Base-by-base conservation (phyloP, 2,888 invertebrate genomes). In the Prenolepis imparis region DNA sequence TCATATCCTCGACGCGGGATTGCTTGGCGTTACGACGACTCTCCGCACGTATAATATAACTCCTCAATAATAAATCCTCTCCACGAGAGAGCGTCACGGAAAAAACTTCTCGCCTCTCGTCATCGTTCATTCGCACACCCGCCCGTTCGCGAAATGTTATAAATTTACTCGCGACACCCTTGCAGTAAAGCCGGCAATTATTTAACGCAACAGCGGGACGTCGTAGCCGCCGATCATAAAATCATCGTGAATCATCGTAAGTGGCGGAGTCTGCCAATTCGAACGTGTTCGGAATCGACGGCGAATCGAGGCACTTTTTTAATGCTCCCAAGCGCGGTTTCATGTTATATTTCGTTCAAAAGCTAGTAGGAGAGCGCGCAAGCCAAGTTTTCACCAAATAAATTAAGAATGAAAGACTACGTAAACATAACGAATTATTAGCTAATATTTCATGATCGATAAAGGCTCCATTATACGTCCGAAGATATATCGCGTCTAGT, bases 31-130 rank as follows among this genome's bases (percentile, higher is more conserved):
- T 67, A 57, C 57, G 28, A 61, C 48, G 41, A 32, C 61, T 82
- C 77, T 81, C 72, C 72, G 73, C 48, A n/a, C 28, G 78, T 48
- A 77, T 77, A 82, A 87, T 63, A n/a, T 63, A 74, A 61, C 44
- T 48, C 18, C 67, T 75, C 52, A 18, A 83, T 74, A 75, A 84
- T 48, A 48, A 48, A 48, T 21, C 55, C 57, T 78, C 44, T 9
- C 28, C 28, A 3, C 28, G 28, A 28, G 15, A 41, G 32, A 21
- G 36, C 57, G 57, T 11, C n/a, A 41, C 64, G 64, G 57, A 78
- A 78, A 67, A 52, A 55, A 68, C 77, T 39, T 67, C 77, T 64
- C 75, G 74, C 63, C 32, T 39, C 36, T 39, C 48, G 36, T 52
- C 75, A 44, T 74, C 66, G 28, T n/a, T 28, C 24, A 48, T 66